phyloP scores from a whole-genome alignment of 2,888 invertebrate genomes.

The Limnephilus lunatus region DNA sequence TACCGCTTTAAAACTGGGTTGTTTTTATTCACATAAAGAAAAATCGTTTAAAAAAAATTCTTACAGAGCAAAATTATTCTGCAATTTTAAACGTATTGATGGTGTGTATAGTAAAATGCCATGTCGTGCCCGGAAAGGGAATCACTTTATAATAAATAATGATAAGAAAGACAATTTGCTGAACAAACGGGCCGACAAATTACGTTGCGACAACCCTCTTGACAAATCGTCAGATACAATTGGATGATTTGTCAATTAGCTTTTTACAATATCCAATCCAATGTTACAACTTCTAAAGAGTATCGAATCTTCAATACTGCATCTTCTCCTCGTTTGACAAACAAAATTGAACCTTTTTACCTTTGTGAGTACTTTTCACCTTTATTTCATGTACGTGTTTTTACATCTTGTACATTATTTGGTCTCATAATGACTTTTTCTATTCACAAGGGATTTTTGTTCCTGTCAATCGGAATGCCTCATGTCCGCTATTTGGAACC shows the following conservation, averaged over 20 bases:
- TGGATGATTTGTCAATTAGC: slow-evolving; percentile 32
- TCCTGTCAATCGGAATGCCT: neutral
- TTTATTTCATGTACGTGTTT: neutral
- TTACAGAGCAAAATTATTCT: neutral
- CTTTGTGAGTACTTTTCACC: neutral
- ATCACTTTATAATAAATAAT: neutral
- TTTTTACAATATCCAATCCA: slow-evolving; percentile 30
- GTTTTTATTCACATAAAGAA: neutral
- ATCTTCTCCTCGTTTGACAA: neutral
- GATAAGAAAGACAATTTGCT: neutral
- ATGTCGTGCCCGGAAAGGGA: neutral
- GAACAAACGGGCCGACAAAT: neutral
- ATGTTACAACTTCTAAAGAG: neutral
- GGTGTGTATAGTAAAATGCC: neutral
- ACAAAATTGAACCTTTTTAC: neutral
- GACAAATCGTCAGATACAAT: slow-evolving; percentile 11
- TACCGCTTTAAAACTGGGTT: neutral
- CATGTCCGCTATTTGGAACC: no score
- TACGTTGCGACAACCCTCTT: neutral
- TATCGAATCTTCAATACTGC: neutral
- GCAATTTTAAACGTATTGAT: neutral
- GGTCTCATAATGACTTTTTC: neutral
- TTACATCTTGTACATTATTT: neutral
- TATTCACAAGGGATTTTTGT: neutral
- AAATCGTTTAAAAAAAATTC: neutral